phyloP scores from a whole-genome alignment of 1,140 invertebrate genomes.

The Drosophila bifasciata region DNA sequence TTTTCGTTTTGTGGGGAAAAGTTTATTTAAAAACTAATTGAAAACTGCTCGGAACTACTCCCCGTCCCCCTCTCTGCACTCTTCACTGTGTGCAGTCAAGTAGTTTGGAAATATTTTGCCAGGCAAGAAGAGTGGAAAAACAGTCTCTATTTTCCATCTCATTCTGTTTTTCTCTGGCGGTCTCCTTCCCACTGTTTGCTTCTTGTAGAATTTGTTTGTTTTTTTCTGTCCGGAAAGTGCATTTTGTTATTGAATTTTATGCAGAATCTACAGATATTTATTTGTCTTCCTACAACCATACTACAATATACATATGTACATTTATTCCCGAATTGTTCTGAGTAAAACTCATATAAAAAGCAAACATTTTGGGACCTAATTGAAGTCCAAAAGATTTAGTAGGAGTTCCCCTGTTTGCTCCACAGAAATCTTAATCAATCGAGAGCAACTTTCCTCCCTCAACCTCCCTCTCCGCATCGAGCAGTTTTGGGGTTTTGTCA shows the following conservation, averaged over 20 bases:
- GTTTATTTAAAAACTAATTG: conserved; percentile 82
- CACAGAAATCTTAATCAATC: conserved; percentile 47
- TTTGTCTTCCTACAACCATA: conserved; percentile 1
- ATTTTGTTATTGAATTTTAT: conserved; percentile 77
- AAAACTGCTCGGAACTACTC: conserved; percentile 61
- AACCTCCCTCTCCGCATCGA: conserved; percentile 14
- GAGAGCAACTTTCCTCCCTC: conserved; percentile 18
- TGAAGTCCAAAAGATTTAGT: conserved; percentile 5
- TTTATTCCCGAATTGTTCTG: not conserved
- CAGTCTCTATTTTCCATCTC: conserved; percentile 12
- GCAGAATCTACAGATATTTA: conserved; percentile 32
- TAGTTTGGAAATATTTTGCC: conserved; percentile 60
- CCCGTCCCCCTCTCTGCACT: not conserved
- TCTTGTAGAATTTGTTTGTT: conserved; percentile 67
- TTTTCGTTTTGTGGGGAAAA: conserved; percentile 41
- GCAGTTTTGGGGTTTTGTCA: conserved; percentile 49
- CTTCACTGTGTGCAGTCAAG: conserved; percentile 33
- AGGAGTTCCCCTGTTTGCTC: conserved; percentile 1
- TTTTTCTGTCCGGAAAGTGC: conserved; percentile 70
- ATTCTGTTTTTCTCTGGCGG: conserved; percentile 8
- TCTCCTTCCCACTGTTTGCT: conserved; percentile 25
- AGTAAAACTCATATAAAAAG: not conserved
- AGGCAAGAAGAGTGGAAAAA: conserved; percentile 33
- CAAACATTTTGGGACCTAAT: conserved; percentile 5
- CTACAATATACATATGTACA: conserved; percentile 12